Conservation (phyloP, 2,888 invertebrate genomes). For the Drosophila eohydei region DNA sequence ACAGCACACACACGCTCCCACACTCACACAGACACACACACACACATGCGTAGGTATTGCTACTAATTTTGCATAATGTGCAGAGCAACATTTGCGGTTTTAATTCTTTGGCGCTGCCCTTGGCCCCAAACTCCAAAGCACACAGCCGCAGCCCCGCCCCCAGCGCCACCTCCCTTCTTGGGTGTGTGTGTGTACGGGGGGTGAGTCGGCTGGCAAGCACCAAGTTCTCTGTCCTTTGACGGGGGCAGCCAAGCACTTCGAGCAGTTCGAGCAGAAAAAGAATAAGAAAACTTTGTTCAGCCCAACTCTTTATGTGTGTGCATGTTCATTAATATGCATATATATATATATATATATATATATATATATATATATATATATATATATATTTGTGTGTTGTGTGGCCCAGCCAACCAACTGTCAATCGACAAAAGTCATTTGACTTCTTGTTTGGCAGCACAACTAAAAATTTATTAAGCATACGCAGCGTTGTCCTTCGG, state of each 20-base stretch:
- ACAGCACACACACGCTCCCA: conserved; percentile 20
- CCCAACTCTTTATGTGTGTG: conserved; percentile 6
- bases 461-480: conserved; percentile 15
- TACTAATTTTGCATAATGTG: conserved; percentile 82
- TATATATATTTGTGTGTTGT: not conserved
- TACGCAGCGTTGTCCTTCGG: conserved; percentile 21
- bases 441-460: conserved; percentile 1
- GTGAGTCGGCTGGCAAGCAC: not conserved
- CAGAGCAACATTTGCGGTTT: conserved; percentile 83
- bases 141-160: not conserved
- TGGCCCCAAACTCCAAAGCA: conserved; percentile 24
- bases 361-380: not conserved
- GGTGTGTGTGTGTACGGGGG: not conserved
- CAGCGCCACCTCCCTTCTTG: not conserved
- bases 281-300: conserved; percentile 55
- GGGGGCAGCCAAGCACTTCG: conserved; percentile 51
- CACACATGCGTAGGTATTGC: conserved; percentile 43
- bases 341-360: not conserved
- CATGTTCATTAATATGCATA: conserved; percentile 2
- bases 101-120: conserved; percentile 73
- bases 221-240: conserved; percentile 46
- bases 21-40: not conserved
- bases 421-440: conserved; percentile 33
- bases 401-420: conserved; percentile 21
- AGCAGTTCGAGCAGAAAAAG: conserved; percentile 61